Percentiles rank a stretch among this genome's conserved stretches.
Evolutionary conservation across 2,797 vertebrate species (phyloP).

Genomic region (Hemitrygon akajei): DNA sequence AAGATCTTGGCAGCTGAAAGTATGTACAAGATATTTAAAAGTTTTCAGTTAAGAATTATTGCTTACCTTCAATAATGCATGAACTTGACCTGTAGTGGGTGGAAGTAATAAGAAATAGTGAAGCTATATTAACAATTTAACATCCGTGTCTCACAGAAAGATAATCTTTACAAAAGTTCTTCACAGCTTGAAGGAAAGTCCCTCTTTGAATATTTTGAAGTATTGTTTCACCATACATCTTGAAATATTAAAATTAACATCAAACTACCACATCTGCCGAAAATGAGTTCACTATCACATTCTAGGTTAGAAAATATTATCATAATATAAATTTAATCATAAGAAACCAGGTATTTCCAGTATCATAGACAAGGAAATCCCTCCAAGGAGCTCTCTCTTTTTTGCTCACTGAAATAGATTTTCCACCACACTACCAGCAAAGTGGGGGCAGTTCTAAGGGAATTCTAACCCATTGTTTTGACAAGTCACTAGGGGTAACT

Average conservation of each 20-base stretch:
- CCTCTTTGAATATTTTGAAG: neutral
- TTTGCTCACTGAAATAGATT: neutral
- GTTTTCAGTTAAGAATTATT: neutral
- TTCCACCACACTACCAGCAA: neutral
- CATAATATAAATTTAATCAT: neutral
- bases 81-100: neutral
- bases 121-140: neutral
- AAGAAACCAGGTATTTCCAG: neutral
- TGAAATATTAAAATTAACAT: neutral
- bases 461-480: neutral
- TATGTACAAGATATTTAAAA: neutral
- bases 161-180: neutral
- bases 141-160: neutral
- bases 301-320: neutral
- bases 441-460: neutral
- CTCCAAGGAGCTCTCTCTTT: neutral
- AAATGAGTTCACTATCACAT: neutral
- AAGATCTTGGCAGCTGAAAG: no score
- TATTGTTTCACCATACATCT: neutral
- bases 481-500: no score
- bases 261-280: neutral
- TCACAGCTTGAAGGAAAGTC: no score
- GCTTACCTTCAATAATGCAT: slow-evolving; percentile 32
- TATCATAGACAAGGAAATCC: neutral
- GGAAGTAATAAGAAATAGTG: neutral